Evolutionary conservation across 2,113 vertebrate species (phyloP).

Genomic region (Thamnophis sirtalis): DNA sequence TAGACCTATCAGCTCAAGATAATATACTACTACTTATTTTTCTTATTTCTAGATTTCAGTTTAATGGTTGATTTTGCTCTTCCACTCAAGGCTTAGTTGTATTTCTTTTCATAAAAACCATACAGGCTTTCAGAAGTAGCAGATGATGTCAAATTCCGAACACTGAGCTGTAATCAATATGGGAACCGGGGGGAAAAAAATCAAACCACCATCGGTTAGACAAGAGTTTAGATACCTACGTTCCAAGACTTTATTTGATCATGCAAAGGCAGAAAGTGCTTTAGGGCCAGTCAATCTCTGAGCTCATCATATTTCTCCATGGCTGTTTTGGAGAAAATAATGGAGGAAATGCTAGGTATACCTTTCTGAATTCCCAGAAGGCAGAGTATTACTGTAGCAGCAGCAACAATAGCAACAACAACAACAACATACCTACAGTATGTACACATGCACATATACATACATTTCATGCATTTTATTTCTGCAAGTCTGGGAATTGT

Average conservation of each 20-base stretch:
- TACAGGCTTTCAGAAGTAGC: background rate
- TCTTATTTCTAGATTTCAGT: background rate
- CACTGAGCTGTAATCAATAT: background rate
- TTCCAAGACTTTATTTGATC: background rate
- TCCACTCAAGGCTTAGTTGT: background rate
- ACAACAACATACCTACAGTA: background rate
- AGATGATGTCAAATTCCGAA: background rate
- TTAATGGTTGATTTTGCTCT: background rate
- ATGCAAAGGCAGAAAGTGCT: background rate
- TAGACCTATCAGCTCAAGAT: background rate
- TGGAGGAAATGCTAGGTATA: background rate
- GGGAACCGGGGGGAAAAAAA: rapidly evolving
- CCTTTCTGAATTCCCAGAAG: background rate
- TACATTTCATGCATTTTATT: background rate
- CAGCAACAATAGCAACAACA: background rate
- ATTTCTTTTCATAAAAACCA: background rate
- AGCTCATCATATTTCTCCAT: background rate
- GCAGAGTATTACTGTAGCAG: background rate
- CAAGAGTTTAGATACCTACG: background rate
- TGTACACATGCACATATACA: background rate
- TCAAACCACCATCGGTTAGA: background rate
- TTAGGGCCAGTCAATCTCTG: background rate
- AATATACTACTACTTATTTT: background rate
- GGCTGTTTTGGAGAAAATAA: background rate
- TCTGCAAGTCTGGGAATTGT: background rate